phyloP scores from a whole-genome alignment of 2,113 vertebrate genomes.

The Scomber colias region DNA sequence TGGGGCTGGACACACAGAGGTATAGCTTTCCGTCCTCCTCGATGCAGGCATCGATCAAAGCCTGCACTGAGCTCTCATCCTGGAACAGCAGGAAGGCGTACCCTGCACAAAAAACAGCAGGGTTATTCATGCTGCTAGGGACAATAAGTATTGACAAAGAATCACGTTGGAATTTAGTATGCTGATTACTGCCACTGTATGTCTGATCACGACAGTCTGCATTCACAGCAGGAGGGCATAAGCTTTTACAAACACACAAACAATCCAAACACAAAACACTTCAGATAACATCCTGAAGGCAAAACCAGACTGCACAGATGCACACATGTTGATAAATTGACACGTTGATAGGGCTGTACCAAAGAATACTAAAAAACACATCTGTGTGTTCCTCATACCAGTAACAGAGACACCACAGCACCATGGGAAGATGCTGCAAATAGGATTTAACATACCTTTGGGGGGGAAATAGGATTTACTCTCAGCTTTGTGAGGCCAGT shows the following conservation, averaged over 20 bases:
- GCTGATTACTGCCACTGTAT: constrained; percentile 29
- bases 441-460: constrained; percentile 68
- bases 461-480: constrained; percentile 83
- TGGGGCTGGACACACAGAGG: constrained; percentile 98
- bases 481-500: constrained; percentile 84
- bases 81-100: constrained; percentile 99
- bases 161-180: constrained; percentile 25
- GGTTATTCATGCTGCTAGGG: constrained; percentile 35
- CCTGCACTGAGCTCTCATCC: constrained; percentile 99
- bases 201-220: constrained; percentile 36
- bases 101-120: constrained; percentile 80
- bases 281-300: background rate
- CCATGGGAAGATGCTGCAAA: background rate
- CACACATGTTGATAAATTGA: background rate
- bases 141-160: constrained; percentile 28
- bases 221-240: constrained; percentile 39
- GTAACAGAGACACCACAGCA: background rate
- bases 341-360: background rate
- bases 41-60: constrained; percentile 98
- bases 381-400: background rate
- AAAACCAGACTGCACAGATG: background rate
- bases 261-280: constrained; percentile 34
- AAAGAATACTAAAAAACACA: background rate
- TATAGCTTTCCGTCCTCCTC: constrained; percentile 99
- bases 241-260: constrained; percentile 48